Percentiles rank a stretch among this genome's conserved stretches.
These are phyloP conservation scores for Taenioides sp. DNA, from an alignment of 2,797 vertebrate species.

Conservation along the genomic window DNA sequence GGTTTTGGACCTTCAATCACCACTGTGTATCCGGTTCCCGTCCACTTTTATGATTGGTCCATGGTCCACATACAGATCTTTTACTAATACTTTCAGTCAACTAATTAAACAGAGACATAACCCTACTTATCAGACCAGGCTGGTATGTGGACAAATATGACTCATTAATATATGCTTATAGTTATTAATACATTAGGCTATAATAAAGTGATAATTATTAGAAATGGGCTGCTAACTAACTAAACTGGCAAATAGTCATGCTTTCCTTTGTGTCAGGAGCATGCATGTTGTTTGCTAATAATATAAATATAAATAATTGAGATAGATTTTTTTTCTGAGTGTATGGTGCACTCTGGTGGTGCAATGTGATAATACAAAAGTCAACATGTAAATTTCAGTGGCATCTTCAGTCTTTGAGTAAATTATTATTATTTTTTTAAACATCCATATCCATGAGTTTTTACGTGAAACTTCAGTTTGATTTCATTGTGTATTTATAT, in stretches of 20 bases:
- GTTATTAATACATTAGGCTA: neutral
- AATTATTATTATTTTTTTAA: too few relatives aligned
- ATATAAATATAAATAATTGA: too few relatives aligned
- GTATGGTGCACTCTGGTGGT: conserved; percentile 47
- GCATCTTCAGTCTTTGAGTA: neutral
- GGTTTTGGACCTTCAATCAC: conserved; percentile 15
- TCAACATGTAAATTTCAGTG: neutral
- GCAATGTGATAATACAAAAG: neutral
- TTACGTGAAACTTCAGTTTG: neutral
- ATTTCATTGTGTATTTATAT: too few relatives aligned
- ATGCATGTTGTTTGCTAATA: too few relatives aligned
- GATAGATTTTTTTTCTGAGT: neutral
- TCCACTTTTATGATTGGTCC: neutral
- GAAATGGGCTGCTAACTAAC: neutral
- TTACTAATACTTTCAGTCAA: conserved; percentile 24
- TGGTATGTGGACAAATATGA: neutral
- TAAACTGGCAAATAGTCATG: too few relatives aligned
- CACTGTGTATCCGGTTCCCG: neutral
- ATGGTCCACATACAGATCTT: conserved; percentile 12
- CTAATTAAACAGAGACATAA: conserved; percentile 11
- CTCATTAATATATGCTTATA: neutral
- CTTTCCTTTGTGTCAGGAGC: too few relatives aligned
- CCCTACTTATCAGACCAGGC: conserved; percentile 24
- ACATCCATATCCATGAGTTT: neutral
- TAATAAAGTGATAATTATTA: neutral